phyloP scores from a whole-genome alignment of 2,888 invertebrate species.

The Paralinhomoeus sp. region DNA sequence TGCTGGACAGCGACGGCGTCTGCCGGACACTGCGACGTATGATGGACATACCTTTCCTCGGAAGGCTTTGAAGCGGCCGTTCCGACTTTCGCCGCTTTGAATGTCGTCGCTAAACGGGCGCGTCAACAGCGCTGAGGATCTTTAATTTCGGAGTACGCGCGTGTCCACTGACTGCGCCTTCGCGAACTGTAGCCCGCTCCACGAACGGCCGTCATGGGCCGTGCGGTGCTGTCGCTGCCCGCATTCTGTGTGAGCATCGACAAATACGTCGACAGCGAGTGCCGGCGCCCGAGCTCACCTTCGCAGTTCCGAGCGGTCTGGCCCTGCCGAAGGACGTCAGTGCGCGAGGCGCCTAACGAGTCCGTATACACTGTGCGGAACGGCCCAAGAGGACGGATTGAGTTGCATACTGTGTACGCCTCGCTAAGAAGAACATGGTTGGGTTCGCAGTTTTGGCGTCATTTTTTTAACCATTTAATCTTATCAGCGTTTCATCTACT shows the following conservation, averaged over 20 bases:
- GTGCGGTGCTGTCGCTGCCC: slow-evolving; percentile 18
- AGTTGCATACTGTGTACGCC: too few species aligned
- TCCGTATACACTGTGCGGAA: too few species aligned
- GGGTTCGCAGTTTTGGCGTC: too few species aligned
- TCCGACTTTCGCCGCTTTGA: neutral
- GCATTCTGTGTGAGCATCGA: too few species aligned
- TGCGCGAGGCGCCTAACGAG: neutral
- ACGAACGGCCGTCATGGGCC: slow-evolving; percentile 88
- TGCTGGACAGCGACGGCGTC: neutral
- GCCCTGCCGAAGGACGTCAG: neutral
- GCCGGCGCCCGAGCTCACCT: neutral
- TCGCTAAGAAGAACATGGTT: too few species aligned
- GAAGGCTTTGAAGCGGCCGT: neutral
- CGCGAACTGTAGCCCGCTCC: slow-evolving; percentile 80
- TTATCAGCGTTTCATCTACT: too few species aligned
- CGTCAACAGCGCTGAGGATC: neutral
- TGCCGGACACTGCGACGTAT: too few species aligned
- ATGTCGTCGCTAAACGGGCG: neutral
- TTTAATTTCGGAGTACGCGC: too few species aligned
- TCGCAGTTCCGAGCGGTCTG: neutral
- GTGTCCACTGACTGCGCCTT: too few species aligned
- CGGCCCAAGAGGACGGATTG: too few species aligned
- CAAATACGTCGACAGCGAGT: too few species aligned
- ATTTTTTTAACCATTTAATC: too few species aligned
- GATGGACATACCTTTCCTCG: neutral